Evolutionary conservation across 1,140 invertebrate genomes (phyloP), one percentile per base, ranked within the genome.

Genomic region (Antheraea pernyi): DNA sequence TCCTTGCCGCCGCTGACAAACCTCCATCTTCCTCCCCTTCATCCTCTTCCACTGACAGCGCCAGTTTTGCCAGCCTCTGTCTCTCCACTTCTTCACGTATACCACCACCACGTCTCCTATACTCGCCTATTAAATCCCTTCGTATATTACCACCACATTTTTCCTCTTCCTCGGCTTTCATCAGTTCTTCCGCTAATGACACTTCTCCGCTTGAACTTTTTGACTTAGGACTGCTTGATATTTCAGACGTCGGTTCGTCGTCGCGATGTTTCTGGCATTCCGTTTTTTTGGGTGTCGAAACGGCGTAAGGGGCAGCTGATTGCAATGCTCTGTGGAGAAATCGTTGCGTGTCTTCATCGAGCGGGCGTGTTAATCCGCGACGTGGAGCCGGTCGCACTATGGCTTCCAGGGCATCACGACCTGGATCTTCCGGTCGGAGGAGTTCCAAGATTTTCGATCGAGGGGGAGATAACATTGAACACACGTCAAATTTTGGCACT

Each of bases 41-140:
- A 68, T 92, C 91, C n/a, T 92, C 87, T 71, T 93, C 91, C 58
- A 92, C 89, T 2, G 91, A 82, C 48, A 93, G 75, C 39, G 92
- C 92, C 60, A 93, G 70, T 63, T 88, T 88, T 9, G 85, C 91
- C 73, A 93, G 65, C 58, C 87, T 82, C 53, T 92, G 90, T 39
- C 91, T 73, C 67, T 93, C 88, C 69, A 86, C 79, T 3, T 88
- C 81, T 30, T 84, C 87, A 42, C 77, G 74, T 10, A 81, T 73
- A 0, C 80, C 81, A 1, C 82, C 83, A 0, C 80, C 79, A 8
- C 84, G 77, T 22, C 77, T 83, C 8, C 81, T 74, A 18, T 83
- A 86, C 62, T 85, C 85, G 19, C 80, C 66, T 19, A 86, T 61
- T 19, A 86, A 48, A 9, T 87, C 83, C n/a, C 78, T 68, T 11